Conservation (phyloP, 2,888 invertebrate species). For the Alsophila aescularia region DNA sequence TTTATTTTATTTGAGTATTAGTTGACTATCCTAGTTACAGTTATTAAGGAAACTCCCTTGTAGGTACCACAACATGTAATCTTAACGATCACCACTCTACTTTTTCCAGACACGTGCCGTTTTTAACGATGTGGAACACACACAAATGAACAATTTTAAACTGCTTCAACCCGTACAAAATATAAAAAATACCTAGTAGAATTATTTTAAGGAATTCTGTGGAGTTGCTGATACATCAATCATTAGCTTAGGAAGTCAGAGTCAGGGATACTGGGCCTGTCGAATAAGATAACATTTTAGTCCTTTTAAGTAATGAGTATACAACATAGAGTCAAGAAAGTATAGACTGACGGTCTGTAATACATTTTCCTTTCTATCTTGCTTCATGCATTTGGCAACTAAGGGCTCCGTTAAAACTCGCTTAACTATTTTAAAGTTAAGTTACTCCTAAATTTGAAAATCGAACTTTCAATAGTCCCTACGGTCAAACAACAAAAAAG, state of each 20-base stretch:
- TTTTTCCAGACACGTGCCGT: conserved; percentile 28
- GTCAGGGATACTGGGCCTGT: conserved; percentile 55
- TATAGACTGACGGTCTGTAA: too few relatives aligned
- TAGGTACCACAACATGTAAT: conserved; percentile 1
- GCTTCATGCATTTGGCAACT: too few relatives aligned
- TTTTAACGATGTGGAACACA: conserved; percentile 15
- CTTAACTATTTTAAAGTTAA: too few relatives aligned
- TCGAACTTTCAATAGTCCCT: too few relatives aligned
- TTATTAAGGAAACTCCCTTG: not conserved
- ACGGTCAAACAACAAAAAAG: too few relatives aligned
- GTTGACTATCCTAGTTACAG: not conserved
- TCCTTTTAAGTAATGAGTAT: conserved; percentile 82
- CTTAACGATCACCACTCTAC: conserved; percentile 23
- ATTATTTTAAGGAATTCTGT: conserved; percentile 12
- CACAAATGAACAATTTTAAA: conserved; percentile 1
- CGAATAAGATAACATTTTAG: conserved; percentile 75
- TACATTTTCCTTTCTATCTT: not conserved
- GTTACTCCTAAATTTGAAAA: too few relatives aligned
- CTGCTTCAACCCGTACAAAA: conserved; percentile 12
- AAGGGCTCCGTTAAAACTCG: too few relatives aligned
- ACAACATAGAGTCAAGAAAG: conserved; percentile 50
- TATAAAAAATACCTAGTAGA: conserved; percentile 45
- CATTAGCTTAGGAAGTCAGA: conserved; percentile 65
- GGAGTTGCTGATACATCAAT: conserved; percentile 58
- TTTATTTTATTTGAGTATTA: too few relatives aligned